Conservation (phyloP, 1,140 invertebrate genomes). For the Semibalanus balanoides region DNA sequence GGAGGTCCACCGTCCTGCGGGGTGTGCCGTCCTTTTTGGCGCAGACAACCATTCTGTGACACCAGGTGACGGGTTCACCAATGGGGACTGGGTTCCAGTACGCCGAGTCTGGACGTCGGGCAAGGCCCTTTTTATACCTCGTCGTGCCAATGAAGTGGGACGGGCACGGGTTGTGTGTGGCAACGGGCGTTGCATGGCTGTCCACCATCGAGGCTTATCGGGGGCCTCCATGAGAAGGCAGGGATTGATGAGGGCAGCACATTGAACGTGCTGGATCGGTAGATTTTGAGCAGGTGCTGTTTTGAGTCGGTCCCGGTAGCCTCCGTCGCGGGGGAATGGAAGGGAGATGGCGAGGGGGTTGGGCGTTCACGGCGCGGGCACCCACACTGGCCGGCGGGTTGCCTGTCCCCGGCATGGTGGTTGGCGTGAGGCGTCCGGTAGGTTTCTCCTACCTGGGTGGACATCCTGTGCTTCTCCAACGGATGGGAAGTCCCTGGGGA, state of each 20-base stretch:
- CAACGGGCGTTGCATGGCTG: neutral
- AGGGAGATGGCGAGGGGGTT: neutral
- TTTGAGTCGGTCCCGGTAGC: neutral
- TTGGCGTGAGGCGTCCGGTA: neutral
- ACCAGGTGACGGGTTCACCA: constrained; percentile 5
- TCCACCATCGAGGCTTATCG: neutral
- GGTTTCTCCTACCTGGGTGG: no score
- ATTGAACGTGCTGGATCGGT: constrained; percentile 4
- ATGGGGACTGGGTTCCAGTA: neutral
- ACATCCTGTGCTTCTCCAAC: no score
- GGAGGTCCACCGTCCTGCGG: neutral
- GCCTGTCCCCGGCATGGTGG: no score
- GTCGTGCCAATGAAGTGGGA: neutral
- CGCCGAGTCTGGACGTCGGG: neutral
- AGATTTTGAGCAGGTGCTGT: neutral
- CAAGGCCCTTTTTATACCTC: neutral
- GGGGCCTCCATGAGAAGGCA: neutral
- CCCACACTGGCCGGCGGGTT: no score
- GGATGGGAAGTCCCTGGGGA: neutral
- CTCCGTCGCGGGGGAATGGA: neutral
- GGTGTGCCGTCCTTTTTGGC: constrained; percentile 6
- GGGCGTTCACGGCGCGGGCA: neutral
- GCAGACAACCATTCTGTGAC: constrained; percentile 3
- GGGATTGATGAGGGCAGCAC: neutral
- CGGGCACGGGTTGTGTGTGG: neutral